Base-by-base conservation (phyloP, 2,113 vertebrate genomes). In the Felis chaus region DNA sequence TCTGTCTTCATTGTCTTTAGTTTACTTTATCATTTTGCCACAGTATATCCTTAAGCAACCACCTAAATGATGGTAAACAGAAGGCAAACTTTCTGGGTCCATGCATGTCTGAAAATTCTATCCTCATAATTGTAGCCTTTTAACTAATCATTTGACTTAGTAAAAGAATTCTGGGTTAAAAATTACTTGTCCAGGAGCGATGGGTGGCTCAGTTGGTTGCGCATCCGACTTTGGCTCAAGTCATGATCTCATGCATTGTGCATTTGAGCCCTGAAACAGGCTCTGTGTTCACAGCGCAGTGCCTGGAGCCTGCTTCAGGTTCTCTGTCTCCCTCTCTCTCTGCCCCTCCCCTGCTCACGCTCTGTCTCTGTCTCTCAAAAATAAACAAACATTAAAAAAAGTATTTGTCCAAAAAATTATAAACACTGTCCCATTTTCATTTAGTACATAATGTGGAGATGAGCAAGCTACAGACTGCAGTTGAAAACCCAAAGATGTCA, bases 351-450 rank as follows among this genome's bases (percentile, higher is more conserved):
- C 55, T 57, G 55, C 55, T 57, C 55, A 19, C 2, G 18, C 55
- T 57, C 55, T 7, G 18, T 19, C 55, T 55, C 18, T 53, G 53
- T 53, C 53, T 57, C 55, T 57, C 55, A 57, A 57, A 57, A 57
- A 57, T 57, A 57, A 57, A 57, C 55, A 57, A 57, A 57, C 55
- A 55, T 55, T 57, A 57, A 57, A 57, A 76, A 94, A 92, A 66
- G 61, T 53, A 63, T 45, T 88, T 94, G 92, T 83, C 80, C 36
- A 85, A 73, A 33, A 96, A 85, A 92, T 83, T 83, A 78, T 19
- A 68, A 93, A 74, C 25, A 83, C 5, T 68, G 11, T 45, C 15
- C 25, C 41, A 80, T 78, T 94, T 94, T 91, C 57, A 93, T 57
- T 50, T 39, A 94, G 45, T 13, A 85, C 31, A 69, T 7, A 80